Evolutionary conservation across 2,888 invertebrate genomes (phyloP).

Genomic region (Caenorhabditis sinica): DNA sequence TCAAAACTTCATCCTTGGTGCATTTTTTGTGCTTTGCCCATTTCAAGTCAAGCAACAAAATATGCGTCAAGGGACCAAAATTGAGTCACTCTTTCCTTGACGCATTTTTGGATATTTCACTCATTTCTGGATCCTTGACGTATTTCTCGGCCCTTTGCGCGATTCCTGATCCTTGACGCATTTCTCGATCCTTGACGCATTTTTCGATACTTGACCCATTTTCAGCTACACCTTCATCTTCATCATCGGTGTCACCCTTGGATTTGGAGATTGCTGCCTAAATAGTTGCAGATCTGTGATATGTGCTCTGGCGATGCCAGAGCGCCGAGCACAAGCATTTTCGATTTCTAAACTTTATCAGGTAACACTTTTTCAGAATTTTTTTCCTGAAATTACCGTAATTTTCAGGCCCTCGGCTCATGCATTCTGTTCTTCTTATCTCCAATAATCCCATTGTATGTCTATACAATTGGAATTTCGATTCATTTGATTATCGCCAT

Average conservation of each 20-base stretch:
- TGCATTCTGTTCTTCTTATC: conserved; percentile 55
- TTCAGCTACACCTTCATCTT: conserved; percentile 66
- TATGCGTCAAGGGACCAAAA: no score
- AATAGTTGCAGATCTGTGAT: conserved; percentile 70
- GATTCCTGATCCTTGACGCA: not conserved
- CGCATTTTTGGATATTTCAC: not conserved
- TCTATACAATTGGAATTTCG: conserved; percentile 61
- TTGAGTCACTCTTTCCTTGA: not conserved
- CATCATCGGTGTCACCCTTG: conserved; percentile 61
- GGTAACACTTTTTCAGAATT: conserved; percentile 36
- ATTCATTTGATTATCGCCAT: conserved; percentile 43
- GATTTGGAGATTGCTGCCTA: conserved; percentile 70
- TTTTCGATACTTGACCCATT: not conserved
- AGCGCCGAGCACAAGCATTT: conserved; percentile 69
- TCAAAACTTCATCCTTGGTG: no score
- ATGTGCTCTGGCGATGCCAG: conserved; percentile 71
- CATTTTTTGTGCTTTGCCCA: no score
- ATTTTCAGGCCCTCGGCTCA: conserved; percentile 49
- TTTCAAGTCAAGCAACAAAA: no score
- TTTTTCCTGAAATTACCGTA: not conserved
- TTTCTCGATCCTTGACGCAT: not conserved
- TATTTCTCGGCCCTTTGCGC: not conserved
- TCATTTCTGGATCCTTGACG: not conserved
- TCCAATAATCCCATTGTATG: conserved; percentile 51
- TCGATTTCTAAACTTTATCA: conserved; percentile 75